These are phyloP conservation scores for Gisinianus flammeolus DNA, from an alignment of 2,888 invertebrate genomes.

Conservation along the genomic window DNA sequence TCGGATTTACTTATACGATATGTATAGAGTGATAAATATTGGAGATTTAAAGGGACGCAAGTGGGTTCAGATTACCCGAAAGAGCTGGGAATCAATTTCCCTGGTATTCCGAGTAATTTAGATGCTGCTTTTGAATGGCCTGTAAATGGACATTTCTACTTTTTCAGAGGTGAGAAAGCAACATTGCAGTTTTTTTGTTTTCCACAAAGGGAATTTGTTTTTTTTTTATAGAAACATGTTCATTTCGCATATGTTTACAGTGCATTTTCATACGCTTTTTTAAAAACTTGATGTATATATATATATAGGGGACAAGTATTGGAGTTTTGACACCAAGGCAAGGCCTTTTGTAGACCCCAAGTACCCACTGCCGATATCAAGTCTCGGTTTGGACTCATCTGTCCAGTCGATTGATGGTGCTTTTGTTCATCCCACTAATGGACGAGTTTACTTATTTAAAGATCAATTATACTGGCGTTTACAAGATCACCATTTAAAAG, in stretches of 20 bases:
- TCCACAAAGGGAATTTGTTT: neutral
- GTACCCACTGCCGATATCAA: slow-evolving; percentile 16
- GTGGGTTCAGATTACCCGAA: slow-evolving; percentile 51
- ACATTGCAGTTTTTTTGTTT: neutral
- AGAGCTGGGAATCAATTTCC: slow-evolving; percentile 46
- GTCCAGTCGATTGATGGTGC: slow-evolving; percentile 28
- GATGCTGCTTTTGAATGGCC: slow-evolving; percentile 50
- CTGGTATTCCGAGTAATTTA: slow-evolving; percentile 52
- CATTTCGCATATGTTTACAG: neutral
- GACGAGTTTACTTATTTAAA: slow-evolving; percentile 51
- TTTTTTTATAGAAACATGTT: neutral
- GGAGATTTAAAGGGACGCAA: slow-evolving; percentile 46
- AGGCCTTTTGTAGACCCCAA: neutral
- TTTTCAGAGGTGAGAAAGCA: slow-evolving; percentile 46
- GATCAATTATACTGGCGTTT: slow-evolving; percentile 51
- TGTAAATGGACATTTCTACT: slow-evolving; percentile 48
- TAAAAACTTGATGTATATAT: neutral
- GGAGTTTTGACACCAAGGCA: slow-evolving; percentile 17
- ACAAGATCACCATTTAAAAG: slow-evolving; percentile 12
- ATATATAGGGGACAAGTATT: slow-evolving; percentile 24
- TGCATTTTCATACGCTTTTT: neutral
- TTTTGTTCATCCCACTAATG: slow-evolving; percentile 30
- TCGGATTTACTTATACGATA: too few relatives aligned
- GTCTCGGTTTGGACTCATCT: neutral
- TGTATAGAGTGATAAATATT: slow-evolving; percentile 49